Evolutionary conservation across 2,888 invertebrate genomes (phyloP).

Genomic region (Cantharis flavilabris): DNA sequence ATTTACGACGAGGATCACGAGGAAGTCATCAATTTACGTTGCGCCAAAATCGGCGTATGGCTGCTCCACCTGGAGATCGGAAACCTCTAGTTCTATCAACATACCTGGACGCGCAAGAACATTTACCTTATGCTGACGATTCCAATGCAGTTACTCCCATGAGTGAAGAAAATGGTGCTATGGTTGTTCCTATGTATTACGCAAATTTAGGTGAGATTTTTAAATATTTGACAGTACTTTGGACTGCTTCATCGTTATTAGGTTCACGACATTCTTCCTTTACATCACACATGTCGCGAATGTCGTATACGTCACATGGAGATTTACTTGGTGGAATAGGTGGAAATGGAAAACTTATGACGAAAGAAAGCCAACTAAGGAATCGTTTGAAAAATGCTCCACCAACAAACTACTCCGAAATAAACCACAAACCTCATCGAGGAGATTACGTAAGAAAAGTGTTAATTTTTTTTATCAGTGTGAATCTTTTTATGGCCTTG

Average conservation of each 20-base stretch:
- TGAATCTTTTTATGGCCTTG: neutral
- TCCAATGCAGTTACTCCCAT: conserved; percentile 97
- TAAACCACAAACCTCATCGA: conserved; percentile 68
- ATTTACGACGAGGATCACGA: conserved; percentile 85
- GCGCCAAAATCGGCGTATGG: conserved; percentile 81
- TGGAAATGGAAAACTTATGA: conserved; percentile 66
- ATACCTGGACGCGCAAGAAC: conserved; percentile 92
- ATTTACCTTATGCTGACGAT: conserved; percentile 96
- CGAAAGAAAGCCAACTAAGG: conserved; percentile 84
- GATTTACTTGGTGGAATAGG: conserved; percentile 80
- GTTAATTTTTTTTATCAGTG: neutral
- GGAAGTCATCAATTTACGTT: conserved; percentile 92
- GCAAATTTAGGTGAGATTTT: conserved; percentile 72
- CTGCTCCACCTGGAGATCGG: conserved; percentile 83
- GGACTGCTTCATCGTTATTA: conserved; percentile 42
- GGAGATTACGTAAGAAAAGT: conserved; percentile 68
- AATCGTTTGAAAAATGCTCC: conserved; percentile 71
- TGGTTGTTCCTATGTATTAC: conserved; percentile 90
- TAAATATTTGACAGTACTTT: neutral
- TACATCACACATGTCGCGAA: conserved; percentile 90
- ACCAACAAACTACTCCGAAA: conserved; percentile 63
- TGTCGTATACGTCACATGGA: conserved; percentile 93
- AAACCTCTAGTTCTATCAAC: conserved; percentile 93
- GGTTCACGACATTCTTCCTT: conserved; percentile 93
- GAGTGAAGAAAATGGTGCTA: conserved; percentile 96